These are phyloP conservation scores for Ammospiza caudacuta DNA, from an alignment of 2,113 vertebrate species.

Conservation along the genomic window DNA sequence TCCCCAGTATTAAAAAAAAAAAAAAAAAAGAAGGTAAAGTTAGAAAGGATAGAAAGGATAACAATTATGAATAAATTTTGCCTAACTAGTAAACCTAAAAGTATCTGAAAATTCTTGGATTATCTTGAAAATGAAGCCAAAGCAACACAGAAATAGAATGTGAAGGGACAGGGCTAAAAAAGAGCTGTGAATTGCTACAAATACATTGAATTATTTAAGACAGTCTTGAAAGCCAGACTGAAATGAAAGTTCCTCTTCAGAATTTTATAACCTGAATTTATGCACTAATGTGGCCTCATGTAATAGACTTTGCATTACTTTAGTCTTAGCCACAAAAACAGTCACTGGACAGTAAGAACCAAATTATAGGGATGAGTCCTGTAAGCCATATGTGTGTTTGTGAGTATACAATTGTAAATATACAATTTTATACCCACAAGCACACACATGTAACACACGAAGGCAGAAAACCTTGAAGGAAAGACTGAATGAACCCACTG, in stretches of 20 bases:
- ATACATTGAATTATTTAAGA: neutral
- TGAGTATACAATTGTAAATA: neutral
- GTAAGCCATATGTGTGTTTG: neutral
- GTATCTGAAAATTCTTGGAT: neutral
- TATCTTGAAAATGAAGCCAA: neutral
- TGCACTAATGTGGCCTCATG: neutral
- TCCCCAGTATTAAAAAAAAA: fast-evolving
- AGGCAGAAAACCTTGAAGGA: neutral
- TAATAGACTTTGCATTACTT: neutral
- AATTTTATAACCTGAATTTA: neutral
- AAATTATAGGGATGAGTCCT: neutral
- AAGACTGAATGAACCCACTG: neutral
- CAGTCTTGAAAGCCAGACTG: neutral
- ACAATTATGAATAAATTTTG: neutral
- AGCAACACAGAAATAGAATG: neutral
- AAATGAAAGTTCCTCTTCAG: neutral
- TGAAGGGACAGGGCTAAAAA: neutral
- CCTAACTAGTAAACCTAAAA: neutral
- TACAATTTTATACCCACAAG: neutral
- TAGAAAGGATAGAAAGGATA: neutral
- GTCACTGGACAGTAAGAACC: neutral
- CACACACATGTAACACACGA: neutral
- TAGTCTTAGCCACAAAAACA: neutral
- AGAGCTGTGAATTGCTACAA: neutral
- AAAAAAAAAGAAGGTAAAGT: neutral